These are phyloP conservation scores for Malurus leucopterus DNA, from an alignment of 2,797 vertebrate genomes.

Conservation along the genomic window DNA sequence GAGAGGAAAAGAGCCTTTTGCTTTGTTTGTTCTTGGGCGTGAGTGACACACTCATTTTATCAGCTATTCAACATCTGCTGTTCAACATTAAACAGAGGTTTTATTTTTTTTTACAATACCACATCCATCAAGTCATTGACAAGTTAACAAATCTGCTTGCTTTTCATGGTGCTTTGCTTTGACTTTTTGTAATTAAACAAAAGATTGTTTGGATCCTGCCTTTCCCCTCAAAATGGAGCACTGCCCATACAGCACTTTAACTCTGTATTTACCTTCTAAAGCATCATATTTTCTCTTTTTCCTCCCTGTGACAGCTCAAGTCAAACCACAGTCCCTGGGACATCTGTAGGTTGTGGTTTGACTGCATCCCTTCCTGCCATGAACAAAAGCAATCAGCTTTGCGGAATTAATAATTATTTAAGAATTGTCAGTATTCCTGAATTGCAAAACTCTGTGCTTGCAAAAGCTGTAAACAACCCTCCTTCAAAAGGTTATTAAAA, in stretches of 20 bases:
- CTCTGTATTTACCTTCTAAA: background rate
- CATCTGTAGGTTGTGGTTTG: background rate
- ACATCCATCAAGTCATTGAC: background rate
- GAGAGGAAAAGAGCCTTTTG: background rate
- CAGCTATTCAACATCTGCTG: background rate
- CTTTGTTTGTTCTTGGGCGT: background rate
- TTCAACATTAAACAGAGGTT: background rate
- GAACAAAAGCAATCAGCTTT: slow-evolving; percentile 2
- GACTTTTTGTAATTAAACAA: background rate
- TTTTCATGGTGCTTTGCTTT: background rate
- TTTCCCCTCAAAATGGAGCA: background rate
- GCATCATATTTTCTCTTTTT: background rate
- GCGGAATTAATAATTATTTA: slow-evolving; percentile 15
- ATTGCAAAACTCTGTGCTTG: background rate
- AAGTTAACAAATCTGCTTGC: background rate
- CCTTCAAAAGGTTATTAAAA: background rate
- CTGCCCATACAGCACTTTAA: background rate
- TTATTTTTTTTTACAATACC: background rate
- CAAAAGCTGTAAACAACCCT: background rate
- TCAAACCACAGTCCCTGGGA: background rate
- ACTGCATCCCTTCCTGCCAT: background rate
- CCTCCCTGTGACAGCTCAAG: background rate
- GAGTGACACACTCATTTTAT: background rate
- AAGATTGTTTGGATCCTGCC: background rate
- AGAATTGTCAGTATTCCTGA: background rate